Conservation (phyloP, 2,797 vertebrate genomes). For the Aldrovandia affinis region DNA sequence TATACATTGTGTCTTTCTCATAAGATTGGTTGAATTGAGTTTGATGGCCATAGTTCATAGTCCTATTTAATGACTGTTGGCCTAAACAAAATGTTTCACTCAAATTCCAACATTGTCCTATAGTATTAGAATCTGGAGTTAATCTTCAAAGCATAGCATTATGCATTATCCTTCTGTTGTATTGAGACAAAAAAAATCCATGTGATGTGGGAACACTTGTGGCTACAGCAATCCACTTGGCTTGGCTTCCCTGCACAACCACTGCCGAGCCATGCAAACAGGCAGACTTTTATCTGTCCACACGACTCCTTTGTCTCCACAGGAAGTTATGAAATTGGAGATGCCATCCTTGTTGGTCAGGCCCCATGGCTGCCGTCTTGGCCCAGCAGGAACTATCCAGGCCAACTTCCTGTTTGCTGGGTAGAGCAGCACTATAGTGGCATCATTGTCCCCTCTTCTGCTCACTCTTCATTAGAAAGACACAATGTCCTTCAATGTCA, state of each 20-base stretch:
- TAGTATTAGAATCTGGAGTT: background rate
- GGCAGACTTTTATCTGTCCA: slow-evolving; percentile 9
- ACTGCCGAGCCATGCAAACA: slow-evolving; percentile 11
- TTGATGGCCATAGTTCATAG: too few relatives aligned
- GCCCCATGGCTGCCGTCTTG: background rate
- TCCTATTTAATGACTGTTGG: too few relatives aligned
- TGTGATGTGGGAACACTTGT: slow-evolving; percentile 15
- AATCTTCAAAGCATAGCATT: background rate
- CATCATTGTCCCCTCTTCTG: background rate
- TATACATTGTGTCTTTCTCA: background rate
- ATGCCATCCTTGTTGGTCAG: background rate
- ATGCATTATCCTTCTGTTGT: background rate
- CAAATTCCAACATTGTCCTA: background rate
- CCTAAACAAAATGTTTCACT: background rate
- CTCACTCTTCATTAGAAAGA: background rate
- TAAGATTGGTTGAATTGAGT: background rate
- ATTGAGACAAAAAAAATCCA: background rate
- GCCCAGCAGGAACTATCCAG: background rate
- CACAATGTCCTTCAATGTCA: background rate
- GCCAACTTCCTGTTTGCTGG: slow-evolving; percentile 6
- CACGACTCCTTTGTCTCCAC: slow-evolving; percentile 4
- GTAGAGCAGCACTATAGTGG: too few relatives aligned
- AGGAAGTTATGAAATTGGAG: background rate
- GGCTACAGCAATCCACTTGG: background rate
- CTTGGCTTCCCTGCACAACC: slow-evolving; percentile 7